Evolutionary conservation across 35 echinoderm and acorn worm genomes (phyloP).

Genomic region (Apostichopus californicus): DNA sequence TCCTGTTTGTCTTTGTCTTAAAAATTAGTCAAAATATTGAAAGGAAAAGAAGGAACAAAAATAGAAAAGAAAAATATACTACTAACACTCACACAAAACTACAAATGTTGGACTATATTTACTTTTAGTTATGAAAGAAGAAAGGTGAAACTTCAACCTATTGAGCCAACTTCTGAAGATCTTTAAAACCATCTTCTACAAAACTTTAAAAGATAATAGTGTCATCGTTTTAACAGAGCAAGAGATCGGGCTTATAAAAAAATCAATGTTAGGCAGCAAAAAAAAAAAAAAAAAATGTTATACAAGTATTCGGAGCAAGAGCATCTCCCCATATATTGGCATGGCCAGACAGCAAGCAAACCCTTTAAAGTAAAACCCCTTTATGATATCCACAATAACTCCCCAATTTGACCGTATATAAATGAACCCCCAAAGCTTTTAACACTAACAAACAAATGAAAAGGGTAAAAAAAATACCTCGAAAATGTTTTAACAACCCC

Average conservation of each 20-base stretch:
- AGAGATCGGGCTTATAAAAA: not conserved
- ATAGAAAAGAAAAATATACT: conserved; percentile 3
- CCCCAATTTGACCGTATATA: no score
- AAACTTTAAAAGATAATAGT: conserved; percentile 3
- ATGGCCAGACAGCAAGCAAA: conserved; percentile 16
- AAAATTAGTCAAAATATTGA: not conserved
- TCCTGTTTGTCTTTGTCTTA: no score
- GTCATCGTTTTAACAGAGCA: not conserved
- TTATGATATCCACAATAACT: no score
- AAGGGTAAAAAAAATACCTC: no score
- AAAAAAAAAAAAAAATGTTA: not conserved
- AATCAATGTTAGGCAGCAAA: not conserved
- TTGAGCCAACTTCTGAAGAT: conserved; percentile 11
- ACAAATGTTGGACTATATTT: conserved; percentile 32
- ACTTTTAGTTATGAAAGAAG: conserved; percentile 16
- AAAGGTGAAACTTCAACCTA: conserved; percentile 25
- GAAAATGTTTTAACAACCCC: no score
- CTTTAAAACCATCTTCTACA: not conserved
- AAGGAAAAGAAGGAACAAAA: not conserved
- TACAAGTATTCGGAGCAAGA: not conserved
- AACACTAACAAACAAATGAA: no score
- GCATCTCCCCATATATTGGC: not conserved
- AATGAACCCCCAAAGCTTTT: no score
- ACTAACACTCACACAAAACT: conserved; percentile 39
- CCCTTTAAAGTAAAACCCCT: not conserved